Evolutionary conservation across 2,888 invertebrate species (phyloP), one percentile per base, ranked within the genome.

Genomic region (Notodonta dromedarius): DNA sequence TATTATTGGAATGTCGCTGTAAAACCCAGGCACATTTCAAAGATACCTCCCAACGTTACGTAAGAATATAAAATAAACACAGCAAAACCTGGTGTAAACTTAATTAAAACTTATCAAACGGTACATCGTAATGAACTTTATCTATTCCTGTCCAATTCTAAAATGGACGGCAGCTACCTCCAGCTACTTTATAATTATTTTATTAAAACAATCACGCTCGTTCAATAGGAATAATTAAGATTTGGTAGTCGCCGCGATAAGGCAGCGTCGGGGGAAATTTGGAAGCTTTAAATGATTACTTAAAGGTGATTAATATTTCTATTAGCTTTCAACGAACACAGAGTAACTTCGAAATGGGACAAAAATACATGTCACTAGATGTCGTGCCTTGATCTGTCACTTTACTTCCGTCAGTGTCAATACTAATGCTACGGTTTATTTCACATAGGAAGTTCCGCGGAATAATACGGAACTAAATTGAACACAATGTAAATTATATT

Each of bases 81-180:
- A 72, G 74, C 75, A 72, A 57, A 63, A 66, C 66, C 70, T 70
- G 59, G 77, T 72, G 75, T 74, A 70, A 74, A 76, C 68, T 72
- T 77, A 72, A 76, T 75, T 75, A 75, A 75, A 75, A 75, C 63
- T 75, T 74, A 71, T 74, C 76, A 63, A 63, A 48, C 50, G 48
- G 60, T 70, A 51, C 66, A 70, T 63, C 62, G 63, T 75, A 67
- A 73, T 76, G 60, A 65, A 71, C 62, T 59, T 66, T 75, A 68
- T 70, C 77, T 69, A 66, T 65, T 60, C 56, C 60, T 39, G 61
- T 58, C 55, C 57, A 44, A 57, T 13, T 55, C 12, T 9, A 14
- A 55, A 55, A 40, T 55, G 55, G 55, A 39, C 14, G 53, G 35
- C 24, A 24, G 24, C 35, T 35, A 35, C 35, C 35, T 35, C 16